Percentiles rank a stretch among this genome's conserved stretches.
phyloP scores from a whole-genome alignment of 2,113 vertebrate species.

The Syngnathus typhle region DNA sequence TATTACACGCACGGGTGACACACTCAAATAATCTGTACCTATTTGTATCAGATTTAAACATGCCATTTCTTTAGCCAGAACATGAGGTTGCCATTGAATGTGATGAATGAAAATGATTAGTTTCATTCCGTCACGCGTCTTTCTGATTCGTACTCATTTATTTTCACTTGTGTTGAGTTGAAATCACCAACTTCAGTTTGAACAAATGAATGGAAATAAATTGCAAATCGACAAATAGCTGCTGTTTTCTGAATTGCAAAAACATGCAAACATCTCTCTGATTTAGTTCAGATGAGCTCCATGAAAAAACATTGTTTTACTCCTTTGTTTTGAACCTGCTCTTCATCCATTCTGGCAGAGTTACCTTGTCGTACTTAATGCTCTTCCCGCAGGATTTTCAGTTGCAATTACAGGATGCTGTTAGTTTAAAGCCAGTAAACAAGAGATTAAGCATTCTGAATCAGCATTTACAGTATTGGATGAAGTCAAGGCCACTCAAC shows the following conservation, averaged over 20 bases:
- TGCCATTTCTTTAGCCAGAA: not conserved
- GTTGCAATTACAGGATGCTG: not conserved
- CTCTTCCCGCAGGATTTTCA: not conserved
- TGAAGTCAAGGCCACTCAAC: conserved; percentile 1
- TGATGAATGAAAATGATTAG: not conserved
- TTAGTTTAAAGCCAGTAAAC: not conserved
- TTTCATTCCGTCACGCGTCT: not conserved
- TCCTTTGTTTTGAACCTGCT: not conserved
- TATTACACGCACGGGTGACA: too few relatives aligned
- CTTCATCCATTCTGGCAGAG: not conserved
- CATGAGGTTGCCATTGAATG: not conserved
- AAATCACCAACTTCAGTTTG: not conserved
- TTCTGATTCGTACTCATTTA: not conserved
- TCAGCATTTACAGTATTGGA: not conserved
- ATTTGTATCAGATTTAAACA: too few relatives aligned
- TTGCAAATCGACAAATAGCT: not conserved
- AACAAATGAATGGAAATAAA: not conserved
- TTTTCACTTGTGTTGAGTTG: not conserved
- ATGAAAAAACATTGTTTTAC: not conserved
- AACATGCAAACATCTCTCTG: not conserved
- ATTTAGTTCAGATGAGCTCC: not conserved
- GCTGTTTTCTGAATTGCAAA: not conserved
- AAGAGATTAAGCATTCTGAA: not conserved
- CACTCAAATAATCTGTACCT: too few relatives aligned
- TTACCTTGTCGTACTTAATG: not conserved